Evolutionary conservation across 1,140 invertebrate species (phyloP).

Genomic region (Batillaria attramentaria): DNA sequence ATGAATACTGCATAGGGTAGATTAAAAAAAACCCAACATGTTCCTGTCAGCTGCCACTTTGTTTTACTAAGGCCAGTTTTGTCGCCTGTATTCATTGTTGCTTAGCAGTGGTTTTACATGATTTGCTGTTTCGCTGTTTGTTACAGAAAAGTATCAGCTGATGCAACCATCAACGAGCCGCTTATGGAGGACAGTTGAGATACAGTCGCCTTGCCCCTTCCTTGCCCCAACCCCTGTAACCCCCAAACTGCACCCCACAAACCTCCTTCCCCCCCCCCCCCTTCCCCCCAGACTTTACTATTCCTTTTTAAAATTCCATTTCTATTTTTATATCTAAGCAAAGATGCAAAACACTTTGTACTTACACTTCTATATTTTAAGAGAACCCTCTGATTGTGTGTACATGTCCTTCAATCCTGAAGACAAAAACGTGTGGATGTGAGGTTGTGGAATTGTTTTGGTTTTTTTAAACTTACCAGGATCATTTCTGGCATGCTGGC

Average conservation of each 20-base stretch:
- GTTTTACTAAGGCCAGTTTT: background rate
- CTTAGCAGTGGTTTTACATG: background rate
- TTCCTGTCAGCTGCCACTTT: background rate
- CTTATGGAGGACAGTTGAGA: constrained; percentile 49
- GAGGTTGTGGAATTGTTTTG: background rate
- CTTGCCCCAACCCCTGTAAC: background rate
- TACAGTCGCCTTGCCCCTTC: background rate
- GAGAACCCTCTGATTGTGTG: too few species aligned
- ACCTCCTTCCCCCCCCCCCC: too few species aligned
- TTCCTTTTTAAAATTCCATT: background rate
- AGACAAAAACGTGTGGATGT: too few species aligned
- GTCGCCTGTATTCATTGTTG: background rate
- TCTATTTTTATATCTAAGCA: background rate
- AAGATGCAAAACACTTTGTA: background rate
- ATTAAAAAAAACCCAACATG: background rate
- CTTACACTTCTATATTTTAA: background rate
- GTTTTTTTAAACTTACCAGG: background rate
- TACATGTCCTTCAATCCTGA: too few species aligned
- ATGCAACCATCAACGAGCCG: constrained; percentile 47
- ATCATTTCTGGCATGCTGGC: too few species aligned
- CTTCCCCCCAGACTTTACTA: background rate
- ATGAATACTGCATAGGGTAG: background rate
- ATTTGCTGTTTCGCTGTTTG: constrained; percentile 15
- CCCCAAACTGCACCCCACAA: too few species aligned
- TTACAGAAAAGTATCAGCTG: constrained; percentile 59